Percentiles rank a stretch among this genome's conserved stretches.
Conservation (phyloP, 2,888 invertebrate genomes). For the Heterodera filipjevi region DNA sequence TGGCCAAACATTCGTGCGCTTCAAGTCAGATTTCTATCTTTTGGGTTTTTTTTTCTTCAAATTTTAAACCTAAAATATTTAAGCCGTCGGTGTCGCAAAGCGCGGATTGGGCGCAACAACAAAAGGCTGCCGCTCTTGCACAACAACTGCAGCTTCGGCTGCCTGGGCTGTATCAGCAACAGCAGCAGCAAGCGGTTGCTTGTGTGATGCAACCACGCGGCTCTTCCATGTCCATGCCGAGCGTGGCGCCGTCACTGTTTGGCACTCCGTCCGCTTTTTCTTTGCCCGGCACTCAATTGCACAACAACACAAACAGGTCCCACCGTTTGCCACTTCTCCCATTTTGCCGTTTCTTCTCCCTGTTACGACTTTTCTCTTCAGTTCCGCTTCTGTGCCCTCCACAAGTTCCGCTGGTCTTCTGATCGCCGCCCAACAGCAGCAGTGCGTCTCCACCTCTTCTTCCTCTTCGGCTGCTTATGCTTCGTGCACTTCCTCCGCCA, state of each 20-base stretch:
- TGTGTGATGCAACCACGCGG: neutral
- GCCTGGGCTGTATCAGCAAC: conserved; percentile 22
- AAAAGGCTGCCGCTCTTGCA: conserved; percentile 26
- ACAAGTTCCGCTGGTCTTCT: conserved; percentile 14
- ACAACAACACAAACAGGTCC: neutral
- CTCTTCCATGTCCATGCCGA: neutral
- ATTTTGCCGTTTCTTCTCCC: neutral
- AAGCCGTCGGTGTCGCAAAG: conserved; percentile 8
- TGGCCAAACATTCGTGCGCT: conserved; percentile 32
- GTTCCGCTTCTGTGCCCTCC: neutral
- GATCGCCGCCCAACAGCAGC: conserved; percentile 25
- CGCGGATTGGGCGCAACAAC: conserved; percentile 30
- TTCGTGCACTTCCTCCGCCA: conserved; percentile 30
- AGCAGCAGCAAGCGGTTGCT: conserved; percentile 11
- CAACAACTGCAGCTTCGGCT: conserved; percentile 31
- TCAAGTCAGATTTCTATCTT: neutral
- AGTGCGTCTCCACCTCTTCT: neutral
- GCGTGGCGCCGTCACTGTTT: conserved; percentile 20
- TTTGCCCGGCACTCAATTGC: neutral
- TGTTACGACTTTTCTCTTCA: neutral
- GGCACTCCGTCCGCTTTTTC: conserved; percentile 30
- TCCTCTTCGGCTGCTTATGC: conserved; percentile 26
- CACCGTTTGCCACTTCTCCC: neutral
- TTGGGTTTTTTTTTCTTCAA: neutral
- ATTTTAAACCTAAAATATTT: too few species aligned